Conservation (phyloP, 2,113 vertebrate genomes). For the Chlorodrepanis virens region DNA sequence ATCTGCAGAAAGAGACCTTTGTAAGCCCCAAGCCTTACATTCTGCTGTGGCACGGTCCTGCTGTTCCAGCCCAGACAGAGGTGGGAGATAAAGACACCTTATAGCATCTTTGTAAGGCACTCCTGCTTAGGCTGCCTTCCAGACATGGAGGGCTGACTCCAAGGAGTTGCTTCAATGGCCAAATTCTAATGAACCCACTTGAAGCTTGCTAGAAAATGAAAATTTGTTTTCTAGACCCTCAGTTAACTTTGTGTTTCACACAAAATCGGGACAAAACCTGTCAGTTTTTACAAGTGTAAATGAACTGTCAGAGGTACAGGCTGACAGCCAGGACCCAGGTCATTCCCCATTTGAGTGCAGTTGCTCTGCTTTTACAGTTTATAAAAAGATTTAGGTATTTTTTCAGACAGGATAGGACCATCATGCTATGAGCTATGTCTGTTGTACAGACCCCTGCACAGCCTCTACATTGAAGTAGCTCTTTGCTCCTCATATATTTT, state of each 20-base stretch:
- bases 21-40: neutral
- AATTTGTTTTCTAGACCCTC: neutral
- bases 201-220: neutral
- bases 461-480: neutral
- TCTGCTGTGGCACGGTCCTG: neutral
- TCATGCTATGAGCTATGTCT: neutral
- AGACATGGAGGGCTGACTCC: neutral
- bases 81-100: neutral
- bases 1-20: neutral
- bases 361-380: neutral
- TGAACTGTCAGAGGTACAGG: neutral
- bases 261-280: neutral
- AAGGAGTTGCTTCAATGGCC: neutral
- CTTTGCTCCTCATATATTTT: neutral
- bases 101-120: neutral
- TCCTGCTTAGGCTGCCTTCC: neutral
- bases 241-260: neutral
- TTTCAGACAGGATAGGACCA: neutral
- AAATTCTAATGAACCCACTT: neutral
- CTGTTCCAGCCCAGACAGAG: neutral
- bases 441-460: neutral
- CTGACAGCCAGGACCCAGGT: neutral
- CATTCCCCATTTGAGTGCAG: accelerated
- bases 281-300: neutral
- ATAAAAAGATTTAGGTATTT: neutral